phyloP scores from a whole-genome alignment of 2,113 vertebrate genomes.

The Oceanites oceanicus region DNA sequence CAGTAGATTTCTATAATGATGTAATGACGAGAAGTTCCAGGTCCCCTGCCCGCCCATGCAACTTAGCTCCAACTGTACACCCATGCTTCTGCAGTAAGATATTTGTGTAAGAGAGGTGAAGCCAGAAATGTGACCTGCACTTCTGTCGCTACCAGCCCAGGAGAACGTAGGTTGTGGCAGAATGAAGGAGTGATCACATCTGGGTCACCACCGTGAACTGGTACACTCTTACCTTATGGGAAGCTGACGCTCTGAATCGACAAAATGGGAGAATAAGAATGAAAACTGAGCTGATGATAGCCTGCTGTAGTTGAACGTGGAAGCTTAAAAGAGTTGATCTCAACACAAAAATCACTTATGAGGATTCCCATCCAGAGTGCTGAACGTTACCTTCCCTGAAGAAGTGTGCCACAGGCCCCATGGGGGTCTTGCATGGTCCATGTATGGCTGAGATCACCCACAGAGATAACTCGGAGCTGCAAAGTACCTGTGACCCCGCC shows the following conservation, averaged over 20 bases:
- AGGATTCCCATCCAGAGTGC: neutral
- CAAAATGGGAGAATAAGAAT: neutral
- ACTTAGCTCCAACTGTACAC: neutral
- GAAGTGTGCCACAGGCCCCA: neutral
- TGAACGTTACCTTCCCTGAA: fast-evolving
- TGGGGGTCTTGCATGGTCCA: fast-evolving
- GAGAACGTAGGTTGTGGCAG: neutral
- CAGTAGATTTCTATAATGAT: neutral
- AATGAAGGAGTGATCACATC: neutral
- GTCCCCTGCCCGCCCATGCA: neutral
- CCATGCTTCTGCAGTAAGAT: neutral
- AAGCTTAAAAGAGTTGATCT: neutral
- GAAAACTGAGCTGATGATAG: neutral
- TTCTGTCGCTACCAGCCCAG: neutral
- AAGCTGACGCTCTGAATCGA: neutral
- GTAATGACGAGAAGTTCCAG: neutral
- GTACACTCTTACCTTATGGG: neutral
- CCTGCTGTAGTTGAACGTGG: neutral
- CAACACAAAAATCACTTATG: neutral
- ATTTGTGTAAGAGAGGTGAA: neutral
- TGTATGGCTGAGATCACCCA: neutral
- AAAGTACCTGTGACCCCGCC: neutral
- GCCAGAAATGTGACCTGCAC: neutral
- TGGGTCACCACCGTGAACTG: neutral
- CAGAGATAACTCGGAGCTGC: neutral